These are phyloP conservation scores for Aurelia sp. DNA, from an alignment of 30 jellyfish, hydroid and myxozoan genomes.

Conservation along the genomic window DNA sequence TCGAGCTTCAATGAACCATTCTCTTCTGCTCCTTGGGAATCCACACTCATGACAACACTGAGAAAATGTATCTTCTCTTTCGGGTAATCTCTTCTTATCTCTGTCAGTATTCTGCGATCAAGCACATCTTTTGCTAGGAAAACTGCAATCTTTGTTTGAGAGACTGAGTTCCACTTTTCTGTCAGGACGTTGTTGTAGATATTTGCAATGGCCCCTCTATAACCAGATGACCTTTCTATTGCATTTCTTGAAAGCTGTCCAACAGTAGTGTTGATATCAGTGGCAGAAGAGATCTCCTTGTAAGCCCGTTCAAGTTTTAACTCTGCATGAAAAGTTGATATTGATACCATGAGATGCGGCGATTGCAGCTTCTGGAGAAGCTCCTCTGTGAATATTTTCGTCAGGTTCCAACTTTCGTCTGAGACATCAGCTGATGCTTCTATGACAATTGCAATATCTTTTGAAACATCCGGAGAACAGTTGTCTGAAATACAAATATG, in stretches of 20 bases:
- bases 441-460: too few species aligned
- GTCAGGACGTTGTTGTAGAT: conserved; percentile 1
- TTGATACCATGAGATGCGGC: too few species aligned
- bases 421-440: too few species aligned
- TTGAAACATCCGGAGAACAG: too few species aligned
- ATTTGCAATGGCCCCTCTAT: not conserved
- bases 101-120: not conserved
- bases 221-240: too few species aligned
- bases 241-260: not conserved
- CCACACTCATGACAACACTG: not conserved
- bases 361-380: too few species aligned
- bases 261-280: not conserved
- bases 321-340: too few species aligned
- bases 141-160: conserved; percentile 19
- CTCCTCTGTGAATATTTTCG: too few species aligned
- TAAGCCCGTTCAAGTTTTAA: conserved; percentile 8
- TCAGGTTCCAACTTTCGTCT: too few species aligned
- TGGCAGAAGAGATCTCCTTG: conserved; percentile 10
- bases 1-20: too few species aligned
- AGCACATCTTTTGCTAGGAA: conserved; percentile 16
- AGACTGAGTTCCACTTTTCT: conserved; percentile 19
- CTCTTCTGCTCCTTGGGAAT: too few species aligned
- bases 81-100: conserved; percentile 19
- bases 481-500: too few species aligned
- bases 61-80: conserved; percentile 5